phyloP scores from a whole-genome alignment of 1,140 invertebrate species.

The Solenopsis fugax region DNA sequence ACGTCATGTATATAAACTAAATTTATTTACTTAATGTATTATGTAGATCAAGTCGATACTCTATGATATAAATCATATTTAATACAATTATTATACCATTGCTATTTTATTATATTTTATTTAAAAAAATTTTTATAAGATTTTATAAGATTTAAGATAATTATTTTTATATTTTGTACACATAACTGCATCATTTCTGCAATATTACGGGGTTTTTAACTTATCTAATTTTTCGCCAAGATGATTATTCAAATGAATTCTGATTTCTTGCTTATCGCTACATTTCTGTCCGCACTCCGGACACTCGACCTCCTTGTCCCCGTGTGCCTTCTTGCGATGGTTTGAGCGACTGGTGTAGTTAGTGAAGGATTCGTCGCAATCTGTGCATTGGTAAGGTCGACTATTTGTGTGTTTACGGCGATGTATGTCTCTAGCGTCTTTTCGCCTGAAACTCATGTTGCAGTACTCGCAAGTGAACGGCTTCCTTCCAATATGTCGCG shows the following conservation, averaged over 20 bases:
- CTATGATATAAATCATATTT: too few species aligned
- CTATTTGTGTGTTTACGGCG: constrained; percentile 73
- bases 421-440: constrained; percentile 72
- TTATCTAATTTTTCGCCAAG: constrained; percentile 71
- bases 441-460: constrained; percentile 69
- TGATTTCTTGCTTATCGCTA: constrained; percentile 67
- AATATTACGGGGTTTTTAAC: constrained; percentile 34
- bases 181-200: neutral
- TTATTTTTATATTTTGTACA: neutral
- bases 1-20: too few species aligned
- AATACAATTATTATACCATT: too few species aligned
- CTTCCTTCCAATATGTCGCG: constrained; percentile 74
- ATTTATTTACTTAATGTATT: too few species aligned
- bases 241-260: constrained; percentile 76
- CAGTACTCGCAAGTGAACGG: constrained; percentile 73
- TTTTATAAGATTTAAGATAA: neutral
- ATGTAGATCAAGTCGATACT: too few species aligned
- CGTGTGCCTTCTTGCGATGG: constrained; percentile 72
- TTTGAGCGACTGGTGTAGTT: constrained; percentile 66
- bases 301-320: constrained; percentile 66
- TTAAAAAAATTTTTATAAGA: neutral
- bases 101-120: too few species aligned
- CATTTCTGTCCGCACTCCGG: constrained; percentile 71
- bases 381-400: constrained; percentile 71
- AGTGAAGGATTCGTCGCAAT: constrained; percentile 71